Evolutionary conservation across 2,113 vertebrate genomes (phyloP).

Genomic region (Phaetusa simplex): DNA sequence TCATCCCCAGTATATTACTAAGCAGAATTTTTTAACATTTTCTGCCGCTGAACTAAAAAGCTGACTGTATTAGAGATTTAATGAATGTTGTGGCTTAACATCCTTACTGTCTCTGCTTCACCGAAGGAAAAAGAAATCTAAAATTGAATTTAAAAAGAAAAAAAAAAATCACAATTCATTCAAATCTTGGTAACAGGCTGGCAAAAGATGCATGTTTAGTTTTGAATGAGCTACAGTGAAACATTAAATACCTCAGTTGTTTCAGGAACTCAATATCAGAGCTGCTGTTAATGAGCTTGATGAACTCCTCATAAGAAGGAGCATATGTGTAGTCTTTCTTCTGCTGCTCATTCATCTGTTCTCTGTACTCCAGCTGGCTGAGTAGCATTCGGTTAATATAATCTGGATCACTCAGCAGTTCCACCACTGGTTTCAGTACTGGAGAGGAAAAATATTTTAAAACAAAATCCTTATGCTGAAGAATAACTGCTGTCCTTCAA

Average conservation of each 20-base stretch:
- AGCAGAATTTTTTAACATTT: not conserved
- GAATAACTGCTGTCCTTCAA: not conserved
- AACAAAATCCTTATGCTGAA: constrained; percentile 1
- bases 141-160: not conserved
- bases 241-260: constrained; percentile 88
- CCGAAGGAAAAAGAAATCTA: not conserved
- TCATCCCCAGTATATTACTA: not conserved
- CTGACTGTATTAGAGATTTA: not conserved
- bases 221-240: not conserved
- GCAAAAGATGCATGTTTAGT: not conserved
- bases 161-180: not conserved
- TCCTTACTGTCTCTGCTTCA: not conserved
- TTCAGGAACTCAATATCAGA: constrained; percentile 94
- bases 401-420: constrained; percentile 94
- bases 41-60: not conserved
- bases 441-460: constrained; percentile 40
- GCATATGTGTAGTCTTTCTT: constrained; percentile 97
- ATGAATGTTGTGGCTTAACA: not conserved
- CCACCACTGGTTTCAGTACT: constrained; percentile 95
- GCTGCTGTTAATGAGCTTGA: constrained; percentile 96
- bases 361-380: constrained; percentile 91
- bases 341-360: constrained; percentile 93
- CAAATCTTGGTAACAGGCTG: not conserved
- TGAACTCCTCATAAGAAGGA: constrained; percentile 97
- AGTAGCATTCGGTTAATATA: constrained; percentile 95